A percentile compares a stretch with the other conserved stretches of the same genome.
These are phyloP conservation scores for Papilio xuthus DNA, from an alignment of 1,140 invertebrate genomes.

Conservation along the genomic window DNA sequence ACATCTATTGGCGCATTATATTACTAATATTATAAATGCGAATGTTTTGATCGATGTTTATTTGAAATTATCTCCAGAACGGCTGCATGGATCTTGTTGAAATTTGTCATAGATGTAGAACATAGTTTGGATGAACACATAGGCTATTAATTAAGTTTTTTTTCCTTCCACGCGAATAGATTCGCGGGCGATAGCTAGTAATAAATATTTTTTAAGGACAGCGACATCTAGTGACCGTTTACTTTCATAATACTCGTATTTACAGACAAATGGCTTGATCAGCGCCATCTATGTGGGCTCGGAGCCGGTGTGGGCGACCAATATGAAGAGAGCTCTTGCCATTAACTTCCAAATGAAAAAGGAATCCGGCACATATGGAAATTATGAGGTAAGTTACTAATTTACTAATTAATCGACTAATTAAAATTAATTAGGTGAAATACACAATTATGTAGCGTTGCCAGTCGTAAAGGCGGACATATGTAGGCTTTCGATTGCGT, in stretches of 20 bases:
- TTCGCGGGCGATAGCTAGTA: not conserved
- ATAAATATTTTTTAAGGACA: not conserved
- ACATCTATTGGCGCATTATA: no score
- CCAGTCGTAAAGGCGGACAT: no score
- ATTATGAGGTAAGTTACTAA: constrained; percentile 73
- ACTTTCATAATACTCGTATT: constrained; percentile 30
- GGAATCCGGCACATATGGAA: constrained; percentile 73
- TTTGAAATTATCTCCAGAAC: no score
- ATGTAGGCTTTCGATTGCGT: no score
- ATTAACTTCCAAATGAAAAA: constrained; percentile 83
- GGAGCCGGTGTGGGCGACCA: constrained; percentile 85
- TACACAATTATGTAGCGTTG: no score
- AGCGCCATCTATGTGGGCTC: constrained; percentile 53
- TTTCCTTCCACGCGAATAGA: no score
- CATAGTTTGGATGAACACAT: no score
- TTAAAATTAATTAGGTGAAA: not conserved
- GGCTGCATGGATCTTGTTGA: no score
- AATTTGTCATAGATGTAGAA: no score
- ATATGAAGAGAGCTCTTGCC: constrained; percentile 85
- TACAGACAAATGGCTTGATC: constrained; percentile 62
- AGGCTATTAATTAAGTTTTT: no score
- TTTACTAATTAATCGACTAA: not conserved
- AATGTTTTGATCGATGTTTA: no score
- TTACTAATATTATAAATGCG: no score
- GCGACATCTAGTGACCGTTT: not conserved